These are phyloP conservation scores for Pogonocichla stellata DNA, from an alignment of 2,113 vertebrate species.

Conservation along the genomic window DNA sequence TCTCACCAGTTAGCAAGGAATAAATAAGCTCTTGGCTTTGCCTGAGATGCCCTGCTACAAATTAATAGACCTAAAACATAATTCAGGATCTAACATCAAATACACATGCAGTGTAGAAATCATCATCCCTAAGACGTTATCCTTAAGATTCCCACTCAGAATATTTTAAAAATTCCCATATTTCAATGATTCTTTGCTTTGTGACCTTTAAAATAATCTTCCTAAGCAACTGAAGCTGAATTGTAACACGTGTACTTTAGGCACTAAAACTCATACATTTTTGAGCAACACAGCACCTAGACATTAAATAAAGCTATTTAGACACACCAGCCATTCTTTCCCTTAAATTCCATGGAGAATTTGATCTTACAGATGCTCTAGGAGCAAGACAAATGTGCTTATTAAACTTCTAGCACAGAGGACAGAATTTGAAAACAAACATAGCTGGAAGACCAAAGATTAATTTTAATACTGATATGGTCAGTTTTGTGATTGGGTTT, in stretches of 20 bases:
- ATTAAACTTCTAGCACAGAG: neutral
- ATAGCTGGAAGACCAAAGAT: neutral
- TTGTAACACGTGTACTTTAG: neutral
- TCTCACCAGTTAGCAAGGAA: fast-evolving
- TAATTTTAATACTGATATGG: neutral
- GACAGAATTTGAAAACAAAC: neutral
- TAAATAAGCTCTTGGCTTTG: neutral
- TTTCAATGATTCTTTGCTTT: neutral
- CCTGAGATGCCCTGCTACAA: neutral
- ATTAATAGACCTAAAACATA: neutral
- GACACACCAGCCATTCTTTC: neutral
- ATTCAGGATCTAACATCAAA: neutral
- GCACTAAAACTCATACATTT: neutral
- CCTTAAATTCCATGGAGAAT: neutral
- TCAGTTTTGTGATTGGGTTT: neutral
- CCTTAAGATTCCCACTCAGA: neutral
- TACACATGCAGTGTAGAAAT: neutral
- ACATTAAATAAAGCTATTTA: neutral
- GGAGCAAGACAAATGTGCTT: neutral
- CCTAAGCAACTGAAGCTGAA: neutral
- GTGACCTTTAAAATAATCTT: neutral
- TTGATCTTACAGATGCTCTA: neutral
- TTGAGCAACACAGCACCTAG: neutral
- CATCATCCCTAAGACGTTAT: neutral
- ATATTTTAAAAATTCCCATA: neutral